Conservation (phyloP, 2,797 vertebrate species). For the Avahi laniger region DNA sequence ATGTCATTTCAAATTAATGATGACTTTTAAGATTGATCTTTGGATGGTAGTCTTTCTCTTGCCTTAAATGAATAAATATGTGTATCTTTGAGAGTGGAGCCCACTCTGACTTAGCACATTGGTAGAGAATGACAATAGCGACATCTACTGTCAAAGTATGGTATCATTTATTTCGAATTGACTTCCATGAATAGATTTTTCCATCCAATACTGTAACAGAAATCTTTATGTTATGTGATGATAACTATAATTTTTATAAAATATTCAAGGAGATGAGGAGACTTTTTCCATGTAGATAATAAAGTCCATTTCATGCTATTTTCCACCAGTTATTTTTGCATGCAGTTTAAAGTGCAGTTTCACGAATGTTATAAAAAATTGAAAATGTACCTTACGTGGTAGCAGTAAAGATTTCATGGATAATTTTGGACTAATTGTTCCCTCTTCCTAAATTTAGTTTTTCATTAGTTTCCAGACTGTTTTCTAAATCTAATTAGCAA, state of each 20-base stretch:
- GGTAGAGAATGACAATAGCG: constrained; percentile 74
- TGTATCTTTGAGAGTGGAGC: not conserved
- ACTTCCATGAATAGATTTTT: not conserved
- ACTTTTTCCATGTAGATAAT: not conserved
- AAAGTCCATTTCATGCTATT: not conserved
- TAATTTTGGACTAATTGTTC: constrained; percentile 39
- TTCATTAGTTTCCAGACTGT: constrained; percentile 53
- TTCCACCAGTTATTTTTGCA: not conserved
- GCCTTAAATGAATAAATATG: not conserved
- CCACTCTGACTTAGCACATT: not conserved
- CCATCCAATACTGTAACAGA: not conserved
- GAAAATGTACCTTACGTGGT: not conserved
- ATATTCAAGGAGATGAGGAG: not conserved
- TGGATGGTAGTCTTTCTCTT: not conserved
- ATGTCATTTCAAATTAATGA: constrained; percentile 47
- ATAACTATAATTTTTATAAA: not conserved
- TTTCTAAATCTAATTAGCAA: constrained; percentile 76
- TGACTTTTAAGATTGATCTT: constrained; percentile 33
- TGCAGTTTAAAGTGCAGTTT: not conserved
- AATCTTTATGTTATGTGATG: not conserved
- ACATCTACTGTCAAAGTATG: constrained; percentile 76
- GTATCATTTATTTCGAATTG: not conserved
- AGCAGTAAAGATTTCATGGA: constrained; percentile 40
- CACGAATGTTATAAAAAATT: not conserved
- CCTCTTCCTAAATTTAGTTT: constrained; percentile 47